A percentile compares a stretch with the other conserved stretches of the same genome.
phyloP scores from a whole-genome alignment of 2,113 vertebrate genomes.

The Mobula birostris region DNA sequence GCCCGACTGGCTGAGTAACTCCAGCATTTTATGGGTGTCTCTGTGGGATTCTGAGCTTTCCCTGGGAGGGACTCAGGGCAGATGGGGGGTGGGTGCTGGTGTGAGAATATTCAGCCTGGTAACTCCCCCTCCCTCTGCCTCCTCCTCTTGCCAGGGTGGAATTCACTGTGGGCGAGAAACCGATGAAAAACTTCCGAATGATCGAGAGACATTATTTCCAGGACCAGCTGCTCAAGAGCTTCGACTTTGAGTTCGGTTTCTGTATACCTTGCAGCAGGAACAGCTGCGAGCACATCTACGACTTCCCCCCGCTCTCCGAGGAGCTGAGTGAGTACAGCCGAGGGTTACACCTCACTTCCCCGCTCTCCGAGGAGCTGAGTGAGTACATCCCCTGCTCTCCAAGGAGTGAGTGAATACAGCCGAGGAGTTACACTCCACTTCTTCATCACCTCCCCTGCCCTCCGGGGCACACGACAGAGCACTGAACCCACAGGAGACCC shows the following conservation, averaged over 20 bases:
- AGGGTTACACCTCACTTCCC: constrained; percentile 44
- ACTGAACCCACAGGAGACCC: no score
- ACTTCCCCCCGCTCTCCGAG: constrained; percentile 90
- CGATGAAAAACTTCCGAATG: constrained; percentile 97
- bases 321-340: constrained; percentile 75
- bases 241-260: constrained; percentile 97
- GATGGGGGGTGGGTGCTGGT: no score
- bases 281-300: constrained; percentile 96
- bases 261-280: constrained; percentile 99
- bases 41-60: no score
- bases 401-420: constrained; percentile 82
- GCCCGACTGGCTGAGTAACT: no score
- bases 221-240: constrained; percentile 88
- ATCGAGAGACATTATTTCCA: constrained; percentile 97
- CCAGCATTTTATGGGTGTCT: no score
- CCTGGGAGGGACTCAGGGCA: no score
- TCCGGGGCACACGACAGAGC: no score
- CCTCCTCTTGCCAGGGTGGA: constrained; percentile 71
- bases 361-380: constrained; percentile 82
- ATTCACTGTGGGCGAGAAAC: constrained; percentile 91
- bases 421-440: not conserved
- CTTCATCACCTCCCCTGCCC: not conserved
- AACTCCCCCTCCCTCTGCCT: not conserved
- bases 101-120: no score
- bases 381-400: constrained; percentile 67